Percentiles rank a stretch among this genome's conserved stretches.
Evolutionary conservation across 2,888 invertebrate genomes (phyloP).

Genomic region (Seira sanloemensis): DNA sequence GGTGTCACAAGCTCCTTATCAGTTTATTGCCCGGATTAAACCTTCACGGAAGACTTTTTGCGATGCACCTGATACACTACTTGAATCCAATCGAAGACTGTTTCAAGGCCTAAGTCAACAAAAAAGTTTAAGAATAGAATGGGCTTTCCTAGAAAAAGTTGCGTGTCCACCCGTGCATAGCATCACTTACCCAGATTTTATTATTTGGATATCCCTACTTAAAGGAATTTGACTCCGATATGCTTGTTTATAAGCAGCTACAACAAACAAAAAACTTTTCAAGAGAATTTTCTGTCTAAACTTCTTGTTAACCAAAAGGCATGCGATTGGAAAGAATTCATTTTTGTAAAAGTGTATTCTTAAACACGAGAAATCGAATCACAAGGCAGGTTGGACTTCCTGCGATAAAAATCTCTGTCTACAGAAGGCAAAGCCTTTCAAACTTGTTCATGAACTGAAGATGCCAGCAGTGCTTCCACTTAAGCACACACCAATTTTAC

Average conservation of each 20-base stretch:
- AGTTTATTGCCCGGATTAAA: conserved; percentile 4
- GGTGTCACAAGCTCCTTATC: neutral
- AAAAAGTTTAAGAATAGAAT: neutral
- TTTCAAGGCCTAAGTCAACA: conserved; percentile 1
- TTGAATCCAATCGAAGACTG: neutral
- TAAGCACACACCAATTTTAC: too few relatives aligned
- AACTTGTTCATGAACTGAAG: too few relatives aligned
- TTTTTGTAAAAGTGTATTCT: neutral
- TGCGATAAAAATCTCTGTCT: neutral
- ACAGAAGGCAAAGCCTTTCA: too few relatives aligned
- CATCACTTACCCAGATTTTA: neutral
- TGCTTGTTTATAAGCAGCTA: neutral
- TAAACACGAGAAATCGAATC: neutral
- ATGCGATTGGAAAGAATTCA: neutral
- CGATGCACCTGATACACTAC: conserved; percentile 1
- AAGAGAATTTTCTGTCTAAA: neutral
- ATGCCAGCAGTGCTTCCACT: too few relatives aligned
- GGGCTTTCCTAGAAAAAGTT: neutral
- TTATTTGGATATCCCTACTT: too few relatives aligned
- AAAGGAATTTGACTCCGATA: neutral
- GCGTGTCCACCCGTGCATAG: conserved; percentile 16
- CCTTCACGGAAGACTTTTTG: neutral
- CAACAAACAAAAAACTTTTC: neutral
- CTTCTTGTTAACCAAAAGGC: neutral
- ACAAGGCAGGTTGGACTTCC: neutral